These are phyloP conservation scores for Bufo bufo DNA, from an alignment of 2,113 vertebrate genomes.

Conservation along the genomic window DNA sequence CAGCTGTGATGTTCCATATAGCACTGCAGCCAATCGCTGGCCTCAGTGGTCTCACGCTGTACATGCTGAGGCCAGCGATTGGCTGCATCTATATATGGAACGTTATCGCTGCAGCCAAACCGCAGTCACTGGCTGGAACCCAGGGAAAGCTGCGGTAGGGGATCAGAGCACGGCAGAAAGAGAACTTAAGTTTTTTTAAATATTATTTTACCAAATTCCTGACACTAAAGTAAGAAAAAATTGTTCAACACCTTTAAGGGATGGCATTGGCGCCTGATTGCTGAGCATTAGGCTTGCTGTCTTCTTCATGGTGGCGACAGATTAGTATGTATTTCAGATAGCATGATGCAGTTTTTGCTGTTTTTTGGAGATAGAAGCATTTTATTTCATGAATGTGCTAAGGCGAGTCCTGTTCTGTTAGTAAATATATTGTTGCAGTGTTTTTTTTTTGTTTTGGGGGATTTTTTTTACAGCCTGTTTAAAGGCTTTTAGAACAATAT, in stretches of 20 bases:
- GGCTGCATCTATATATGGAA: too few species aligned
- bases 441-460: constrained; percentile 61
- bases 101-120: too few species aligned
- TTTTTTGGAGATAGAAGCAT: constrained; percentile 58
- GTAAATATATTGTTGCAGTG: constrained; percentile 76
- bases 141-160: too few species aligned
- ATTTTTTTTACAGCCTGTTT: constrained; percentile 71
- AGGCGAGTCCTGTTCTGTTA: constrained; percentile 68
- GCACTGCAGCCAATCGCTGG: too few species aligned
- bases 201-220: too few species aligned
- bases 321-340: constrained; percentile 32
- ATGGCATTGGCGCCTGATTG: not conserved
- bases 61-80: too few species aligned
- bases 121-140: too few species aligned
- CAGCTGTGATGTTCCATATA: too few species aligned
- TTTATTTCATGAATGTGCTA: constrained; percentile 71
- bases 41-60: too few species aligned
- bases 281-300: constrained; percentile 22
- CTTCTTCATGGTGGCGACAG: not conserved
- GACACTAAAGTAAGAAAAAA: too few species aligned
- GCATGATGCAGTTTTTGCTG: not conserved
- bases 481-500: constrained; percentile 71
- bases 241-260: not conserved
- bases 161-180: too few species aligned
- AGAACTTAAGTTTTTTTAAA: too few species aligned